A percentile compares a stretch with the other conserved stretches of the same genome.
Evolutionary conservation across 2,888 invertebrate genomes (phyloP).

Genomic region (Melipona beecheii): DNA sequence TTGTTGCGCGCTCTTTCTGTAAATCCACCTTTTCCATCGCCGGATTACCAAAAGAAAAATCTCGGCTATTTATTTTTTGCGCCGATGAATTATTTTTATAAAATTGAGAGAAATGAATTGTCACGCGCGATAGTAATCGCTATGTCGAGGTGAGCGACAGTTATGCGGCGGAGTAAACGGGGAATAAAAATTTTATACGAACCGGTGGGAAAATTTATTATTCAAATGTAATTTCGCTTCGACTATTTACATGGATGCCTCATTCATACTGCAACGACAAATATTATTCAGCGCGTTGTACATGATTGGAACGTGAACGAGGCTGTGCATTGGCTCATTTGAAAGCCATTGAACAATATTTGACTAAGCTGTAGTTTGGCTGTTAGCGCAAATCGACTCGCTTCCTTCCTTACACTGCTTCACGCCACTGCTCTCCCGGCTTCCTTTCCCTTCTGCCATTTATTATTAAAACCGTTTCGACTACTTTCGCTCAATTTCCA

Average conservation of each 20-base stretch:
- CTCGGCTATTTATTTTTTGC: too few relatives aligned
- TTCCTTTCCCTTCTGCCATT: background rate
- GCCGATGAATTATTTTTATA: too few relatives aligned
- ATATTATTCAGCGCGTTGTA: conserved; percentile 31
- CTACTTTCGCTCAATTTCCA: background rate
- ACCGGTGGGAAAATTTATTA: background rate
- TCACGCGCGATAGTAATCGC: too few relatives aligned
- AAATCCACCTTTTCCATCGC: background rate
- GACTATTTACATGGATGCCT: conserved; percentile 12
- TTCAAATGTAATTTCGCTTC: conserved; percentile 12
- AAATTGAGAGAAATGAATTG: too few relatives aligned
- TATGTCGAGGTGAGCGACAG: too few relatives aligned
- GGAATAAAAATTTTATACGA: background rate
- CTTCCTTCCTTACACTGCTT: background rate
- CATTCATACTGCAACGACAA: conserved; percentile 4
- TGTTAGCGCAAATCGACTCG: conserved; percentile 1
- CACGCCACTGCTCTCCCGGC: too few relatives aligned
- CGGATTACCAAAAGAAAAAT: too few relatives aligned
- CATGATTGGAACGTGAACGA: conserved; percentile 17
- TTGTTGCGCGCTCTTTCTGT: background rate
- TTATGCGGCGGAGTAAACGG: too few relatives aligned
- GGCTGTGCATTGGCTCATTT: conserved; percentile 23
- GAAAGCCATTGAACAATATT: conserved; percentile 42
- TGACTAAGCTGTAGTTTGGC: conserved; percentile 19
- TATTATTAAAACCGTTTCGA: background rate